Evolutionary conservation across 2,888 invertebrate genomes (phyloP).

Genomic region (Melanostoma mellinum): DNA sequence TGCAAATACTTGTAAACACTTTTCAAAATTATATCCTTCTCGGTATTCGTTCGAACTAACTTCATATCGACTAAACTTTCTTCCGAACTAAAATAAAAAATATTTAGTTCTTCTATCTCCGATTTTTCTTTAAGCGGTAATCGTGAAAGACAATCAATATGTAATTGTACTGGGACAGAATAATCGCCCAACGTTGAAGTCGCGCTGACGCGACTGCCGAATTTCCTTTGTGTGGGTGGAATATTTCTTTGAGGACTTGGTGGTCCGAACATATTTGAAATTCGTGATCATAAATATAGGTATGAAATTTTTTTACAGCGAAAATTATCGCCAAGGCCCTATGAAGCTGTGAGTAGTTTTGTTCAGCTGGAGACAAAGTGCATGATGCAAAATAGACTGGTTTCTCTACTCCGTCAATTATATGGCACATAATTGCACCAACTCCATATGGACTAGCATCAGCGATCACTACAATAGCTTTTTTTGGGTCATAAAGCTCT

Average conservation of each 20-base stretch:
- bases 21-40: not conserved
- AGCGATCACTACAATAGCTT: slow-evolving; percentile 31
- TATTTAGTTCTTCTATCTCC: not conserved
- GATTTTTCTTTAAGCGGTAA: not conserved
- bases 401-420: slow-evolving; percentile 51
- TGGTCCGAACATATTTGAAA: slow-evolving; percentile 66
- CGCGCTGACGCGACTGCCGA: not conserved
- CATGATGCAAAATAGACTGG: slow-evolving; percentile 56
- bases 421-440: slow-evolving; percentile 46
- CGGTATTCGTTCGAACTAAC: not conserved
- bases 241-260: slow-evolving; percentile 3
- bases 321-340: slow-evolving; percentile 78
- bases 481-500: slow-evolving; percentile 26
- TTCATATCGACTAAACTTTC: not conserved
- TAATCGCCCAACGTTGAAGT: not conserved
- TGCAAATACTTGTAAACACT: not conserved
- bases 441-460: slow-evolving; percentile 49
- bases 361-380: slow-evolving; percentile 48
- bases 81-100: not conserved
- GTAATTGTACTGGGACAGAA: not conserved
- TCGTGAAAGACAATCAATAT: not conserved
- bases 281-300: slow-evolving; percentile 78
- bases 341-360: slow-evolving; percentile 75
- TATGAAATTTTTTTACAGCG: slow-evolving; percentile 79
- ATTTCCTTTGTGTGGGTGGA: not conserved